Evolutionary conservation across 2,797 vertebrate genomes (phyloP).

Genomic region (Melanotaenia trifasciata): DNA sequence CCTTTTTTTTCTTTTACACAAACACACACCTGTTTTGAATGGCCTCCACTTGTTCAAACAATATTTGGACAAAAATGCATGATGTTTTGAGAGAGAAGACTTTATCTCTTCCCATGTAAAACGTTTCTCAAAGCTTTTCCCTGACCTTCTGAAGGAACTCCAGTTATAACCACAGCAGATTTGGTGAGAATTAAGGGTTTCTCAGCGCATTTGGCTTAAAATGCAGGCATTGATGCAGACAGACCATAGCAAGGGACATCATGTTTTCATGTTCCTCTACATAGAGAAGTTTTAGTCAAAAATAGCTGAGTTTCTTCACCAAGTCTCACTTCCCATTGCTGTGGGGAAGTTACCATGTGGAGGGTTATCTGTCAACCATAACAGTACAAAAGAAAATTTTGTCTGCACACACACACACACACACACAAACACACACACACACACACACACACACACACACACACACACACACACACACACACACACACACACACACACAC

Average conservation of each 20-base stretch:
- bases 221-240: not conserved
- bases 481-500: too few relatives aligned
- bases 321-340: conserved; percentile 57
- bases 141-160: conserved; percentile 17
- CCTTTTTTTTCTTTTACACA: not conserved
- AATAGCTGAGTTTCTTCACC: conserved; percentile 26
- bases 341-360: conserved; percentile 51
- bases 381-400: conserved; percentile 9
- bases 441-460: too few relatives aligned
- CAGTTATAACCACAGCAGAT: conserved; percentile 2
- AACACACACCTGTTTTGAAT: conserved; percentile 1
- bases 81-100: conserved; percentile 53
- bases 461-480: too few relatives aligned
- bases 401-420: not conserved
- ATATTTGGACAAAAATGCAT: conserved; percentile 10
- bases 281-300: conserved; percentile 23
- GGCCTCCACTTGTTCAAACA: conserved; percentile 1
- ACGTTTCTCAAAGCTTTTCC: conserved; percentile 54
- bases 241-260: not conserved
- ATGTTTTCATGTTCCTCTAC: conserved; percentile 15
- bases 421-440: too few relatives aligned
- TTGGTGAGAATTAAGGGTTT: conserved; percentile 32
- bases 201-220: not conserved
- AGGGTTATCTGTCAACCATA: conserved; percentile 48
- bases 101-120: conserved; percentile 29